These are phyloP conservation scores for Puntigrus tetrazona DNA, from an alignment of 2,113 vertebrate species.

Conservation along the genomic window DNA sequence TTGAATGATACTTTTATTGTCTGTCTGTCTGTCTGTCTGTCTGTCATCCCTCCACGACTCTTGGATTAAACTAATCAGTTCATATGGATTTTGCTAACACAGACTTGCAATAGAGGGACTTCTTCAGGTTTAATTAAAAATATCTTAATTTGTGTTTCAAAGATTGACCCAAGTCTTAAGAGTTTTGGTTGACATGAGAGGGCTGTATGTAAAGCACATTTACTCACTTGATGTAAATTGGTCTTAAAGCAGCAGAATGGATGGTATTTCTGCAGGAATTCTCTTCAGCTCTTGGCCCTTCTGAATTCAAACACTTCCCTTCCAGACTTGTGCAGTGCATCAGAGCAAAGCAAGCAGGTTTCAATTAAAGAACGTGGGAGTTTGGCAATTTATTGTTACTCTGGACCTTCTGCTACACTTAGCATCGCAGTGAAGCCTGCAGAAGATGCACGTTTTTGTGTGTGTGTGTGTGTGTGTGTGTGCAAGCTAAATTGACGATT, in stretches of 20 bases:
- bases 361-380: conserved; percentile 52
- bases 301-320: background rate
- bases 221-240: background rate
- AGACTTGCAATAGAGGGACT: background rate
- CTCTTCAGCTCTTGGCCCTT: background rate
- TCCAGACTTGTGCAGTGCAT: background rate
- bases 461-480: background rate
- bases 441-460: background rate
- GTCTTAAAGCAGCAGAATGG: background rate
- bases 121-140: too few relatives aligned
- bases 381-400: conserved; percentile 55
- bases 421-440: conserved; percentile 37
- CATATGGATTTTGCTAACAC: too few relatives aligned
- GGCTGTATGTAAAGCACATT: background rate
- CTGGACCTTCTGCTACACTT: conserved; percentile 53
- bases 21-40: too few relatives aligned
- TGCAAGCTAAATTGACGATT: background rate
- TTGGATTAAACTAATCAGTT: too few relatives aligned
- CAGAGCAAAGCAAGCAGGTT: conserved; percentile 14
- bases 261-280: background rate
- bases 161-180: too few relatives aligned
- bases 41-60: background rate
- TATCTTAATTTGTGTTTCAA: too few relatives aligned
- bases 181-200: too few relatives aligned
- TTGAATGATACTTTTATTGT: too few relatives aligned